These are phyloP conservation scores for Dryoscopus gambensis DNA, from an alignment of 2,113 vertebrate species.

Conservation along the genomic window DNA sequence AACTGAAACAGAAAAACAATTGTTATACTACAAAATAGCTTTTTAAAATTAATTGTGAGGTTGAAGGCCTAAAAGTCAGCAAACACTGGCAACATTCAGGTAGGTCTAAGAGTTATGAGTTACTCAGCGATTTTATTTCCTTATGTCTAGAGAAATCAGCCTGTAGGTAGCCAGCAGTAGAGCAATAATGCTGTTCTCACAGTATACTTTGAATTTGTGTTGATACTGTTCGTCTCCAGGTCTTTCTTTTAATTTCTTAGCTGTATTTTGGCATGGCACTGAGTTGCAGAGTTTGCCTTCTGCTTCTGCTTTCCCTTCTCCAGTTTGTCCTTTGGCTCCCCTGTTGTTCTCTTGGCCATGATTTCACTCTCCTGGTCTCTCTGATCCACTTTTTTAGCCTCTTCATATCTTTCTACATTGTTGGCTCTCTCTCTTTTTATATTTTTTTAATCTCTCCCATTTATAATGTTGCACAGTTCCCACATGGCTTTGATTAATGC, in stretches of 20 bases:
- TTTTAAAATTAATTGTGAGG: background rate
- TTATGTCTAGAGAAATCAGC: background rate
- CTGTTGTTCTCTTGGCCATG: slow-evolving; percentile 4
- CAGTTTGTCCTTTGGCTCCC: slow-evolving; percentile 25
- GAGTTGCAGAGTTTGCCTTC: background rate
- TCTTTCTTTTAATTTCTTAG: background rate
- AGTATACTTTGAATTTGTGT: background rate
- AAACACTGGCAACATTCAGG: background rate
- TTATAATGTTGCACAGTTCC: background rate
- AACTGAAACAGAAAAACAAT: background rate
- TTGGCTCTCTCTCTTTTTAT: background rate
- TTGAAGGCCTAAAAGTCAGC: background rate
- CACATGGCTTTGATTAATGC: slow-evolving; percentile 44
- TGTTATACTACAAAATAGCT: background rate
- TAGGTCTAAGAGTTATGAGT: background rate
- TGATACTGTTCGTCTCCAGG: background rate
- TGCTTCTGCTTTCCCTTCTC: background rate
- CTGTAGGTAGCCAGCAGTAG: background rate
- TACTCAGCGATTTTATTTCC: background rate
- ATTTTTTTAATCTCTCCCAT: background rate
- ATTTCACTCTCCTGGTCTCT: background rate
- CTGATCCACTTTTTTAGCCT: slow-evolving; percentile 26
- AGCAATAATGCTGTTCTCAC: background rate
- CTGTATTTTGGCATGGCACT: background rate
- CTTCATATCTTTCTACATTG: background rate